phyloP scores from a whole-genome alignment of 2,888 invertebrate genomes.

The Drosophila prolongata region DNA sequence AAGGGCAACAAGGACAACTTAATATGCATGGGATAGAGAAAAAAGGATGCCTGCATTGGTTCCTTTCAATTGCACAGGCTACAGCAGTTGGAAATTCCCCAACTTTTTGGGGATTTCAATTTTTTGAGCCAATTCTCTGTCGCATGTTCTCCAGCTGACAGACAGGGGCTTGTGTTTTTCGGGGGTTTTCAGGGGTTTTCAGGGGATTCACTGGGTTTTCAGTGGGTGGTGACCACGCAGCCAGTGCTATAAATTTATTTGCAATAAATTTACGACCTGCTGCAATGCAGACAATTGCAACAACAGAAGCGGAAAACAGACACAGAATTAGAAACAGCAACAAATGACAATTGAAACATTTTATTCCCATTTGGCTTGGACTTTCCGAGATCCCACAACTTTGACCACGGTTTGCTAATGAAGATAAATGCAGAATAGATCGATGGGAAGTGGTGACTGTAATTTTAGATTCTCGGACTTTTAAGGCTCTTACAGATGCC shows the following conservation, averaged over 20 bases:
- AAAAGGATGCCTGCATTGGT: constrained; percentile 4
- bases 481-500: no score
- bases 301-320: constrained; percentile 16
- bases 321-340: constrained; percentile 37
- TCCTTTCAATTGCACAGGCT: constrained; percentile 5
- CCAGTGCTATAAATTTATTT: constrained; percentile 73
- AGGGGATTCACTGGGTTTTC: not conserved
- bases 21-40: constrained; percentile 53
- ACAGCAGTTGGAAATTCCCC: constrained; percentile 17
- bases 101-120: constrained; percentile 57
- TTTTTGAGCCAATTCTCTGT: constrained; percentile 48
- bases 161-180: constrained; percentile 5
- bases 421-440: constrained; percentile 30
- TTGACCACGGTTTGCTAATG: constrained; percentile 18
- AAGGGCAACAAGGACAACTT: constrained; percentile 63
- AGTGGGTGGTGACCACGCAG: constrained; percentile 13
- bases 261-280: constrained; percentile 76
- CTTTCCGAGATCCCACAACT: constrained; percentile 1
- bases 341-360: constrained; percentile 45
- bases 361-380: constrained; percentile 36
- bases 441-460: not conserved
- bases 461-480: not conserved
- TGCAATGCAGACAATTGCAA: constrained; percentile 63
- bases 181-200: not conserved
- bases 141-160: constrained; percentile 35